Evolutionary conservation across 2,797 vertebrate species (phyloP), one percentile per base, ranked within the genome.

Genomic region (Scyliorhinus canicula): DNA sequence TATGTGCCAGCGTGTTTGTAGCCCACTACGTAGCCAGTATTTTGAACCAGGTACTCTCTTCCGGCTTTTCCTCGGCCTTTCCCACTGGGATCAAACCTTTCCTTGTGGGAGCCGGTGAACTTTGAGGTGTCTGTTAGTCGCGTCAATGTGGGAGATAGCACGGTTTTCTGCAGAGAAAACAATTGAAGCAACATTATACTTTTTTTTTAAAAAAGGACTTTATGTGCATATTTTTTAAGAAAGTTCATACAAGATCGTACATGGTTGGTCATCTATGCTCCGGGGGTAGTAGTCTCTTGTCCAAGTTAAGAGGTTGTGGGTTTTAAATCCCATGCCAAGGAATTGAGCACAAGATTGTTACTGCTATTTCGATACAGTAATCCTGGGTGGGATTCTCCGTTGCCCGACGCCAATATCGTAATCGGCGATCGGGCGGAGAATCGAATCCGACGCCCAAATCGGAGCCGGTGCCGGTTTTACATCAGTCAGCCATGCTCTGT

Each of bases 91-190:
- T 99, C 99, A 57, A 99, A 99, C 6, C 99, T 98, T 97, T 99
- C 98, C 96, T 99, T 99, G 97, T 99, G 99, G 84, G 99, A 99
- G 69, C 99, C 99, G 0, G 99, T 99, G 96, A 99, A 99, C 97
- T 98, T 99, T 96, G 97, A 97, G 96, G 99, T 98, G 97, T 99
- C 99, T 0, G 99, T 99, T 84, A 99, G 98, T 93, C 98, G 97
- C 0, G 98, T 98, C 95, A 98, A 98, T 0, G 98, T 98, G 12
- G 98, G 98, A 57, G 98, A 98, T 26, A 98, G 97, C 96, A 97
- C 98, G 4, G 98, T 98, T 98, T 97, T 99, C 99, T 97, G 96
- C 97, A 52, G 63, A 60, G 63, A 94, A 47, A 94, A 5, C 44
- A 94, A 71, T 65, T 50, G 52, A 69, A 50, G 11, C 40, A 93